Percentiles rank a stretch among this genome's conserved stretches.
Evolutionary conservation across 1,140 invertebrate genomes (phyloP).

Genomic region (Cardiocondyla obscurior): DNA sequence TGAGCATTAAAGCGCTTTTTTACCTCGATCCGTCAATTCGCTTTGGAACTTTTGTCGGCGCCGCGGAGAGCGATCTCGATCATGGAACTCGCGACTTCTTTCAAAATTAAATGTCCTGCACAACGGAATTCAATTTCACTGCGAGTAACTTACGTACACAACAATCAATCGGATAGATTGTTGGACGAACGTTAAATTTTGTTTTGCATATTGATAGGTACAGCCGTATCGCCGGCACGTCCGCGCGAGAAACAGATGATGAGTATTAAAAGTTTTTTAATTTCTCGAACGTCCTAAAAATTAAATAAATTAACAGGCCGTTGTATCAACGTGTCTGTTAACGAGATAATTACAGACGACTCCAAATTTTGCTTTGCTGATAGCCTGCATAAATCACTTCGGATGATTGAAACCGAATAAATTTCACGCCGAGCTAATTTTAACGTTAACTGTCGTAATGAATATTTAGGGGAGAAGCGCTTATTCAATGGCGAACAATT

Average conservation of each 20-base stretch:
- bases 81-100: constrained; percentile 25
- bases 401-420: constrained; percentile 18
- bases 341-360: not conserved
- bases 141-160: constrained; percentile 28
- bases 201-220: not conserved
- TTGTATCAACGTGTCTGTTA: not conserved
- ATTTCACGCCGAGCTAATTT: constrained; percentile 17
- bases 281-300: not conserved
- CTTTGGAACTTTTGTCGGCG: constrained; percentile 14
- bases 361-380: not conserved
- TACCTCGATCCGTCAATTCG: constrained; percentile 31
- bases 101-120: constrained; percentile 36
- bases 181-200: not conserved
- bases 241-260: not conserved
- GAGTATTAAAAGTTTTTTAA: not conserved
- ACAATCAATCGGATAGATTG: not conserved
- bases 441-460: constrained; percentile 5
- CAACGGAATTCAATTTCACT: constrained; percentile 16
- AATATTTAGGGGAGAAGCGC: constrained; percentile 30
- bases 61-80: not conserved
- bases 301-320: not conserved
- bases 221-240: too few species aligned
- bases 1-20: not conserved
- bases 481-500: constrained; percentile 9
- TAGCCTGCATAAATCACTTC: constrained; percentile 2